Evolutionary conservation across 2,888 invertebrate species (phyloP).

Genomic region (Parnassius smintheus): DNA sequence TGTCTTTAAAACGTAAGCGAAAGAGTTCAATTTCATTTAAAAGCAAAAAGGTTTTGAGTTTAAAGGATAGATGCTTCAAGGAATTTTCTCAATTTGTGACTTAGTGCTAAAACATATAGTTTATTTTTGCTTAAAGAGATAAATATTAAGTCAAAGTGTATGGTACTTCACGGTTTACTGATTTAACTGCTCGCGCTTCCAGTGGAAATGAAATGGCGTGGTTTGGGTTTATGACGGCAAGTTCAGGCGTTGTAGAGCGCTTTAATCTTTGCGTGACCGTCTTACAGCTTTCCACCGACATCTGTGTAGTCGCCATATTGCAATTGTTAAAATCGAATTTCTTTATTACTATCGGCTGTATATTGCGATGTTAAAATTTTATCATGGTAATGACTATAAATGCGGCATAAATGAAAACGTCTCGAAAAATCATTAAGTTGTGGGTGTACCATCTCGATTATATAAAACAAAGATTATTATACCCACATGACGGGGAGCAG

Average conservation of each 20-base stretch:
- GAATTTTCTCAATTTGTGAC: conserved; percentile 2
- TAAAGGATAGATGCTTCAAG: conserved; percentile 6
- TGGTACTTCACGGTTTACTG: conserved; percentile 35
- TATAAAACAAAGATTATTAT: too few species aligned
- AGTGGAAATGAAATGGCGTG: conserved; percentile 29
- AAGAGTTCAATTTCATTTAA: conserved; percentile 2
- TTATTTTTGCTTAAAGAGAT: neutral
- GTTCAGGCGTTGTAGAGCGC: conserved; percentile 8
- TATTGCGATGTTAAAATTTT: too few species aligned
- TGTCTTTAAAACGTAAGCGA: rapidly evolving
- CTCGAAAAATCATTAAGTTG: too few species aligned
- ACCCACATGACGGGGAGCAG: too few species aligned
- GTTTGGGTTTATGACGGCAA: conserved; percentile 27
- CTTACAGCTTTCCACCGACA: conserved; percentile 8
- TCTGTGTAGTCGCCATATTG: neutral
- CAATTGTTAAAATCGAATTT: too few species aligned
- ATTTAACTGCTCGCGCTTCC: conserved; percentile 32
- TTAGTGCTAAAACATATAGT: neutral
- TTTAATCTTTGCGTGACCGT: conserved; percentile 19
- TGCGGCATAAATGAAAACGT: too few species aligned
- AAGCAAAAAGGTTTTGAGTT: neutral
- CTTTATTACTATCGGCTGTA: too few species aligned
- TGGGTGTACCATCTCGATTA: too few species aligned
- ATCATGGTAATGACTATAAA: too few species aligned
- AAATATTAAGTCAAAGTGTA: conserved; percentile 9